phyloP scores from a whole-genome alignment of 2,113 vertebrate genomes.

The Hystrix brachyura region DNA sequence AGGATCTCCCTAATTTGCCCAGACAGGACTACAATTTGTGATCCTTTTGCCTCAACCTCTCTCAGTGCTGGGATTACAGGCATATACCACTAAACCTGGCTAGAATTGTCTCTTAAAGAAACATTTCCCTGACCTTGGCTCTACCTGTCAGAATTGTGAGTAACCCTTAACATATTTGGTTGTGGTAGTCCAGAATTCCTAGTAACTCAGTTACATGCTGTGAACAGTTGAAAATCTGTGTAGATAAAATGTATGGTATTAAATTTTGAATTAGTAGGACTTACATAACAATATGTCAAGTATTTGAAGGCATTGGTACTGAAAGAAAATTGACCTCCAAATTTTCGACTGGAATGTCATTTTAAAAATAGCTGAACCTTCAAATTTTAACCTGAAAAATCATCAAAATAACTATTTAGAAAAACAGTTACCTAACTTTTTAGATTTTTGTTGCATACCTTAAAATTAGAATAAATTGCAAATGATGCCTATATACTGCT shows the following conservation, averaged over 20 bases:
- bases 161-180: neutral
- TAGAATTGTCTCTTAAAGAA: constrained; percentile 21
- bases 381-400: constrained; percentile 17
- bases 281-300: neutral
- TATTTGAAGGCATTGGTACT: neutral
- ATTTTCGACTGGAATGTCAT: neutral
- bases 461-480: constrained; percentile 29
- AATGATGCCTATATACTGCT: neutral
- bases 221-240: neutral
- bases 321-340: neutral
- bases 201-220: neutral
- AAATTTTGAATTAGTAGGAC: neutral
- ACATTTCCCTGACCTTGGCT: neutral
- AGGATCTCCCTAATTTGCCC: neutral
- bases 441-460: neutral
- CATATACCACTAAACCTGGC: neutral
- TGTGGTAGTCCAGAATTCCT: neutral
- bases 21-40: neutral
- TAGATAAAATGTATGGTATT: neutral
- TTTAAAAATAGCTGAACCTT: constrained; percentile 4
- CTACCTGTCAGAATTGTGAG: neutral
- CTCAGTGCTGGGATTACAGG: neutral
- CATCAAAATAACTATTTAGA: neutral
- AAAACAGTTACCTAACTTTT: neutral
- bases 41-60: neutral